phyloP scores from a whole-genome alignment of 1,140 invertebrate species.

The Drosophila biarmipes region DNA sequence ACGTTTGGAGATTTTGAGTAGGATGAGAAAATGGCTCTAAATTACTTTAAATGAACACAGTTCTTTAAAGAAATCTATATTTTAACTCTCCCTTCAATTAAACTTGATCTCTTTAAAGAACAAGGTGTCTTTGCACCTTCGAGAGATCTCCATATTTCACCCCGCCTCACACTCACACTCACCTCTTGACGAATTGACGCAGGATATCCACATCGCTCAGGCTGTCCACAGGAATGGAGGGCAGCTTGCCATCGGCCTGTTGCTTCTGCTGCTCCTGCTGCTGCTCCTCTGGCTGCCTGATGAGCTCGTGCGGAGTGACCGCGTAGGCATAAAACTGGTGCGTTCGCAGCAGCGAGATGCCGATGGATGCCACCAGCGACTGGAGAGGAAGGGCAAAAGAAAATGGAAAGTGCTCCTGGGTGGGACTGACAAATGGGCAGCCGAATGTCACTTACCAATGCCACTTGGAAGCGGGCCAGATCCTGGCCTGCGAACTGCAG shows the following conservation, averaged over 20 bases:
- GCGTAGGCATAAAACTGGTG: slow-evolving; percentile 86
- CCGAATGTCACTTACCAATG: slow-evolving; percentile 62
- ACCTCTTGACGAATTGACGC: slow-evolving; percentile 86
- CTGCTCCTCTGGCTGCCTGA: slow-evolving; percentile 80
- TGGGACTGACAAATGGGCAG: slow-evolving; percentile 46
- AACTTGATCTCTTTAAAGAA: not conserved
- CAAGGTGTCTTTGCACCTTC: not conserved
- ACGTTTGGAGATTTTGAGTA: too few species aligned
- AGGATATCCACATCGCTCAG: slow-evolving; percentile 90
- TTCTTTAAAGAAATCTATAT: too few species aligned
- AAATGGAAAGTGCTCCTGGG: slow-evolving; percentile 19
- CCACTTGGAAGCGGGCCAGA: slow-evolving; percentile 69
- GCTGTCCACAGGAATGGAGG: slow-evolving; percentile 87
- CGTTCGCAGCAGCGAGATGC: slow-evolving; percentile 72
- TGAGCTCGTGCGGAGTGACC: slow-evolving; percentile 88
- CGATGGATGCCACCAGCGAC: slow-evolving; percentile 67
- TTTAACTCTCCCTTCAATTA: too few species aligned
- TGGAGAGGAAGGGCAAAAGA: slow-evolving; percentile 11
- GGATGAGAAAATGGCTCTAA: too few species aligned
- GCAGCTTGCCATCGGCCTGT: slow-evolving; percentile 82
- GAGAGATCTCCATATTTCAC: not conserved
- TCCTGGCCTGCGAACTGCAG: slow-evolving; percentile 54
- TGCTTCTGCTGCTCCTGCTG: slow-evolving; percentile 33
- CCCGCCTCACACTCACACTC: slow-evolving; percentile 22
- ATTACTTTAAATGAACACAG: too few species aligned